phyloP scores from a whole-genome alignment of 2,113 vertebrate species.

The Epinephelus lanceolatus region DNA sequence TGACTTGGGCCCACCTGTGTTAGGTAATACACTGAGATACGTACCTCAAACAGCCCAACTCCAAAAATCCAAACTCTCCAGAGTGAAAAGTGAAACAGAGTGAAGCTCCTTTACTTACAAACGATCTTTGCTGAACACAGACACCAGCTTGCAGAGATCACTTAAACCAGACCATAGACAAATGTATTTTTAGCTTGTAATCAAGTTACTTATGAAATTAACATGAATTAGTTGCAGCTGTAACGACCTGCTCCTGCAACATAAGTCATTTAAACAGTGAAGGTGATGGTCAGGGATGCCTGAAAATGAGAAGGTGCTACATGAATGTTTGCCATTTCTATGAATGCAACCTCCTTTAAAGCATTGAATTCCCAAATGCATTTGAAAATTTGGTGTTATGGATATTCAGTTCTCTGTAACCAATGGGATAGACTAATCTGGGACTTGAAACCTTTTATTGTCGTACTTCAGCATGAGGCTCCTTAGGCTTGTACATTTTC shows the following conservation, averaged over 20 bases:
- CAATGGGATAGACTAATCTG: constrained; percentile 10
- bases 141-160: not conserved
- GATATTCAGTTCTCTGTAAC: constrained; percentile 7
- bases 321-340: not conserved
- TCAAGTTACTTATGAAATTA: not conserved
- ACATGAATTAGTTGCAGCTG: not conserved
- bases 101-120: no score
- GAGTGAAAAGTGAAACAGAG: no score
- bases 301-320: not conserved
- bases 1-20: no score
- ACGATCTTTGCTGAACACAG: not conserved
- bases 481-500: constrained; percentile 18
- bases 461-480: constrained; percentile 10
- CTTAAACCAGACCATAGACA: not conserved
- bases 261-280: not conserved
- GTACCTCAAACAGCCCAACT: no score
- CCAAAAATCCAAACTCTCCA: no score
- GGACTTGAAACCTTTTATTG: constrained; percentile 40
- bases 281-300: not conserved
- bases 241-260: not conserved
- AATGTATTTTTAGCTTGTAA: not conserved
- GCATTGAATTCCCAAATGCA: not conserved
- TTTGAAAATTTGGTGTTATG: not conserved
- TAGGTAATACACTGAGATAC: no score
- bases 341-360: not conserved